These are phyloP conservation scores for Chiloscyllium plagiosum DNA, from an alignment of 2,113 vertebrate species.

Conservation along the genomic window DNA sequence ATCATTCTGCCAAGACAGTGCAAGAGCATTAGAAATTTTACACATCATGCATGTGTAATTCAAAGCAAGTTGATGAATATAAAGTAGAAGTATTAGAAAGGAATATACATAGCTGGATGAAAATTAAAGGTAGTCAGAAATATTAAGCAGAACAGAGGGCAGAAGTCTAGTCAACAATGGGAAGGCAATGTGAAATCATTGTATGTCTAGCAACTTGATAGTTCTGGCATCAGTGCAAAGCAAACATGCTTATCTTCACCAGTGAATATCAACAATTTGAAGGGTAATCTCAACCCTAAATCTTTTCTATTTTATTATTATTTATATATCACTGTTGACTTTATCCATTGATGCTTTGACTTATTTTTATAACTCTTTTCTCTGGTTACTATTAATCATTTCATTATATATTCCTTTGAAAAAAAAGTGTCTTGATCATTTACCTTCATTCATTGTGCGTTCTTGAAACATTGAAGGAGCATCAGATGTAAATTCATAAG, in stretches of 20 bases:
- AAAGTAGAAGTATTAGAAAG: neutral
- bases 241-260: neutral
- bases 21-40: neutral
- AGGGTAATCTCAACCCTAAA: neutral
- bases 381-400: neutral
- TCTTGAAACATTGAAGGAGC: neutral
- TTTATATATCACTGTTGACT: neutral
- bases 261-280: neutral
- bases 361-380: neutral
- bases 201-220: neutral
- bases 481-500: neutral
- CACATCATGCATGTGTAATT: neutral
- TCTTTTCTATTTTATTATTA: neutral
- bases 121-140: neutral
- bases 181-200: neutral
- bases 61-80: neutral
- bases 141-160: neutral
- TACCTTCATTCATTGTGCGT: neutral
- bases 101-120: no score
- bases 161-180: neutral
- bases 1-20: neutral
- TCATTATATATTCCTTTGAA: neutral
- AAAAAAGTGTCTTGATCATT: neutral
- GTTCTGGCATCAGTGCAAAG: neutral
- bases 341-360: neutral